Evolutionary conservation across 2,888 invertebrate genomes (phyloP).

Genomic region (Acanthosepion lycidas): DNA sequence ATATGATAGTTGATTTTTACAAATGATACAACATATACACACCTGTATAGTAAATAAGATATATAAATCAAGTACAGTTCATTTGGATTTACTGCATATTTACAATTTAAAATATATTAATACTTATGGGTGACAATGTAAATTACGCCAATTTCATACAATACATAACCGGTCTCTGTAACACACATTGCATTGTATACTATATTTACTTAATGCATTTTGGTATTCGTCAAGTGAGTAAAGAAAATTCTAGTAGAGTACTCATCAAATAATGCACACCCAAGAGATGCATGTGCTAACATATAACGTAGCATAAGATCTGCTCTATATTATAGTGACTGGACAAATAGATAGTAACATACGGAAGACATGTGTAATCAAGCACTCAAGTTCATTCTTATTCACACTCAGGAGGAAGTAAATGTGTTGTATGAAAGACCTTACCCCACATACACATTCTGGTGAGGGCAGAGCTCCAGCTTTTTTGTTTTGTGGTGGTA

Average conservation of each 20-base stretch:
- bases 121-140: too few species aligned
- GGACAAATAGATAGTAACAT: not conserved
- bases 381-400: not conserved
- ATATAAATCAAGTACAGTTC: too few species aligned
- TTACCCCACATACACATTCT: slow-evolving; percentile 2
- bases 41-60: too few species aligned
- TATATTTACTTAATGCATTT: not conserved
- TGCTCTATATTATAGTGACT: not conserved
- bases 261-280: too few species aligned
- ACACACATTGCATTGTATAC: not conserved
- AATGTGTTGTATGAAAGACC: not conserved
- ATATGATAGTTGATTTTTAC: too few species aligned
- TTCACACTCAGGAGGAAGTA: not conserved
- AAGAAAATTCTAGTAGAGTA: too few species aligned
- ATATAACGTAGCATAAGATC: not conserved
- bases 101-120: too few species aligned
- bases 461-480: not conserved
- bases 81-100: too few species aligned
- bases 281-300: too few species aligned
- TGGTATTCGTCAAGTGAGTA: not conserved
- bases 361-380: not conserved
- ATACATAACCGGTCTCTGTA: not conserved
- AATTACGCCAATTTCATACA: not conserved
- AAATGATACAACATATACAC: too few species aligned
- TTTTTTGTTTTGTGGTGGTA: not conserved